Evolutionary conservation across 2,113 vertebrate species (phyloP), one percentile per base, ranked within the genome.

Genomic region (Bufo gargarizans): DNA sequence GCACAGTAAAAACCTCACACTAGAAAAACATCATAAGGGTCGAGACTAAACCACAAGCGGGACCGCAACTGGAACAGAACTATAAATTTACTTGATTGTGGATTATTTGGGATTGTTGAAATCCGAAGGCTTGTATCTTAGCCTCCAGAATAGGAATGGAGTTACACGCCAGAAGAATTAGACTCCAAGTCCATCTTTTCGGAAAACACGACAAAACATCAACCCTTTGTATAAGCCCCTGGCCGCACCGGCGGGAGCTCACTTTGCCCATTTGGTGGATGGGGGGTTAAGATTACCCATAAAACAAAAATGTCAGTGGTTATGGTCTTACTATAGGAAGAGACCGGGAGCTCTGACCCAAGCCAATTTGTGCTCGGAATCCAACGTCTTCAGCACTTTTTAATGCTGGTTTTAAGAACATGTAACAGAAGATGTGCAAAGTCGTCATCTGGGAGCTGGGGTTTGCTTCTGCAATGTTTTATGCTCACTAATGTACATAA

Each of bases 381-480:
- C 80, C 58, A 55, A 43, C 56, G 82, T 84, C 81, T 67, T 77
- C 80, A 83, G 87, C 87, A 88, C 45, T 83, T 76, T 82, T 88
- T 58, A 77, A 61, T 83, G 87, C 77, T 88, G 87, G 82, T 88
- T 88, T 33, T 88, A 88, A 83, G 56, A 88, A 76, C 72, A 77
- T 88, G 87, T 88, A 88, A 88, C 87, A 88, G 80, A 88, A 88
- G 87, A 88, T 77, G 87, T 84, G 80, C 87, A 84, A 88, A 88
- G 71, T 88, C 87, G 87, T 83, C 87, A 83, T 81, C 55, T 53
- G 56, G 69, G 65, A 63, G 45, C 43, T 61, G 58, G 72, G 72
- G 47, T 77, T 77, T 77, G 17, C 76, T 82, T 81, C 65, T 80
- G 56, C 80, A n/a, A 63, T 88, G 87, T 88, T 88, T 88, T 88